Evolutionary conservation across 2,113 vertebrate genomes (phyloP), one percentile per base, ranked within the genome.

Genomic region (Acrocephalus kingi): DNA sequence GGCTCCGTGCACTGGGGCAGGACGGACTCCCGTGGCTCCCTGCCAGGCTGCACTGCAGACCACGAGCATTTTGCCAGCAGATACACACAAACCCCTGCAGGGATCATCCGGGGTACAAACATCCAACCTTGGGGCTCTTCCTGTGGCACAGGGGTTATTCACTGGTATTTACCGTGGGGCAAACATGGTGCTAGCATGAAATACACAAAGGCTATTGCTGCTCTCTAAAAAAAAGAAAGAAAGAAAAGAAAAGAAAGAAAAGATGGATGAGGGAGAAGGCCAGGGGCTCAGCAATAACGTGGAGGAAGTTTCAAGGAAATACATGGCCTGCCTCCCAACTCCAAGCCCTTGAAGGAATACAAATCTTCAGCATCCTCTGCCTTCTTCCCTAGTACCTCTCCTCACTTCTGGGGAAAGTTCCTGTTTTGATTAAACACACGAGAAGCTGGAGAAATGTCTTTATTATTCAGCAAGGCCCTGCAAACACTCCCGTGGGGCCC

Each of bases 401-500:
- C 58, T 69, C 54, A 73, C 71, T 72, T 88, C 72, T 66, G 54
- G 46, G n/a, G 80, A 89, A 46, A 87, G 77, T 45, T 92, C 24
- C 6, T 45, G 24, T 79, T 83, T 61, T 85, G 77, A 94, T 87
- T 91, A 89, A 95, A 80, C 77, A 91, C 67, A n/a, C 1, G 1
- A 80, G 68, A 89, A 94, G 73, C 19, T 67, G 67, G 33, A 86
- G 63, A 91, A 94, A 80, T 4, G 30, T 56, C 83, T 83, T 67
- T 78, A 83, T 83, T 84, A 84, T 81, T 86, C 73, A 90, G 61
- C 72, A 77, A 88, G 92, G 69, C 74, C 61, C 66, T 59, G 78
- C 86, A 92, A 84, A 92, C 75, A 63, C 41, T 74, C 77, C 86
- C 76, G 11, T 21, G 33, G 76, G 63, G 59, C 76, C 18, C 16